Evolutionary conservation across 2,888 invertebrate genomes (phyloP), one percentile per base, ranked within the genome.

Genomic region (Drosophila kokeensis): DNA sequence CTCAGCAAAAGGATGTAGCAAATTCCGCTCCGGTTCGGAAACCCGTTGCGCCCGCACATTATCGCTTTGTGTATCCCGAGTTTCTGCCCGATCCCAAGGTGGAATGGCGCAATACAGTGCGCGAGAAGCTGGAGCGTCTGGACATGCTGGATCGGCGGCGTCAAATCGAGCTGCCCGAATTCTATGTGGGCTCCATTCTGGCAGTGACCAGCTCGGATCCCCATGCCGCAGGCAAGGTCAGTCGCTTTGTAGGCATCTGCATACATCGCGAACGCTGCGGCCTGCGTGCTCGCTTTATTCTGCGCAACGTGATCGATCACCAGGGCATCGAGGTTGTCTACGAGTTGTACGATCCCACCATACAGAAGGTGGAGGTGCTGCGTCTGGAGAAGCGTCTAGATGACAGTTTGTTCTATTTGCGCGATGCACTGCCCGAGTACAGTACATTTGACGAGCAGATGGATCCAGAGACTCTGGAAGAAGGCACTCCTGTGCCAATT

Each of bases 131-230:
- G 21, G 99, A 99, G 91, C 94, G 99, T 70, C 93, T 94, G 73
- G 99, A 99, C 92, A 99, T 99, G 99, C 91, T 99, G 36, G 95
- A 96, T 69, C 94, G 99, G 68, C 91, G 93, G 0, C 87, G 84
- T 5, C 94, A 96, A 73, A 94, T 99, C 76, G 96, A 97, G 91
- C 96, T 99, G 77, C 99, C 99, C 0, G 99, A 99, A 92, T 99
- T 99, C 94, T 99, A 99, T 94, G 99, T 99, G 89, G 99, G 99
- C 18, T 97, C 97, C 34, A 95, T 99, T 70, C 83, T 99, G 91
- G 97, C 98, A 38, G 98, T 99, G 0, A 97, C 96, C 3, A 95
- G 96, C 75, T 96, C 98, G 0, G 98, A 99, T 93, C 95, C 94
- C 6, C 97, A 98, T 94, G 95, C 98, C 4, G 96, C 97, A 34